Conservation (phyloP, 2,888 invertebrate genomes). For the Dynastes maya region DNA sequence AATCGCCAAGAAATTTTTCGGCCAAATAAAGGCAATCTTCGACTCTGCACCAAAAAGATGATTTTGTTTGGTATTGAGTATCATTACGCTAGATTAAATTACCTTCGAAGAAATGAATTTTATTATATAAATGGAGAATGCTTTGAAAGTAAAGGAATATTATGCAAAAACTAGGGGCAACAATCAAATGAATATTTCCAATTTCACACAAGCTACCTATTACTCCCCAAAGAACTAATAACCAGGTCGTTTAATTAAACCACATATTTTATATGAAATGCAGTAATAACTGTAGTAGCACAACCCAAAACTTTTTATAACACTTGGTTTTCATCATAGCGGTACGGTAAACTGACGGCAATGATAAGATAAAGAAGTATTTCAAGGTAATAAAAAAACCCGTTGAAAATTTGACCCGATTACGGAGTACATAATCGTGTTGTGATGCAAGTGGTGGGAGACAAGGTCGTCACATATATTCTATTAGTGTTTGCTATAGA, state of each 20-base stretch:
- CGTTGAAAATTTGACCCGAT: slow-evolving; percentile 41
- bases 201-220: too few species aligned
- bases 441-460: slow-evolving; percentile 12
- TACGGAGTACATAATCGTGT: slow-evolving; percentile 28
- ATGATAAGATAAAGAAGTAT: slow-evolving; percentile 43
- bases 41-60: too few species aligned
- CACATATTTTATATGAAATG: not conserved
- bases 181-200: too few species aligned
- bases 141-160: too few species aligned
- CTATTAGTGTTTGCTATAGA: slow-evolving; percentile 27
- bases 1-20: too few species aligned
- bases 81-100: too few species aligned
- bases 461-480: slow-evolving; percentile 34
- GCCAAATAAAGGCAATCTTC: too few species aligned
- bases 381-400: slow-evolving; percentile 41
- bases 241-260: not conserved
- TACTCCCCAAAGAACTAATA: too few species aligned
- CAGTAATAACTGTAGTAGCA: not conserved
- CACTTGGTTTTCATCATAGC: not conserved
- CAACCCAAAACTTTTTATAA: not conserved
- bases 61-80: too few species aligned
- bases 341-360: slow-evolving; percentile 5
- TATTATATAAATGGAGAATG: too few species aligned
- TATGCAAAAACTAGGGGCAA: too few species aligned
- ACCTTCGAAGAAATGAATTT: too few species aligned